Percentiles rank a stretch among this genome's conserved stretches.
Evolutionary conservation across 2,113 vertebrate species (phyloP).

Genomic region (Spea bombifrons): DNA sequence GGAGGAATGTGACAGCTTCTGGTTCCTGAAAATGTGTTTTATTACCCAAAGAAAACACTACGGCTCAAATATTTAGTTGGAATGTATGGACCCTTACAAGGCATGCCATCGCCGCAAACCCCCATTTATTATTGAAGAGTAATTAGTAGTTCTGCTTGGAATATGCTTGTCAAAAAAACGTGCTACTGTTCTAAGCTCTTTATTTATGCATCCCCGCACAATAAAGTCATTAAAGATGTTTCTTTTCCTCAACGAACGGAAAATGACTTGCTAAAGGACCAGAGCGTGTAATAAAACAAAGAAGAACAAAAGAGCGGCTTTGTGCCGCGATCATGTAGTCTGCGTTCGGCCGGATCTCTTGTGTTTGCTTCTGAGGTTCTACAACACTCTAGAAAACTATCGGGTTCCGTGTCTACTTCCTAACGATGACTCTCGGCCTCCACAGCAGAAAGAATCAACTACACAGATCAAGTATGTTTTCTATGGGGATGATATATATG

Average conservation of each 20-base stretch:
- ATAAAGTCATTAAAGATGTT: constrained; percentile 52
- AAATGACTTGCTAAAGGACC: constrained; percentile 43
- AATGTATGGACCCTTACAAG: constrained; percentile 52
- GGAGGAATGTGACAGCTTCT: constrained; percentile 50
- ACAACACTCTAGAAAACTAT: not conserved
- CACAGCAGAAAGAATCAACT: not conserved
- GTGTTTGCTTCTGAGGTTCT: constrained; percentile 5
- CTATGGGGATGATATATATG: not conserved
- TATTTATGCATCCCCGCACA: constrained; percentile 52
- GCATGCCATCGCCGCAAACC: constrained; percentile 40
- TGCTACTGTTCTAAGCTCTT: constrained; percentile 43
- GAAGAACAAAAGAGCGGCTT: constrained; percentile 36
- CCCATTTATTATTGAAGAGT: constrained; percentile 48
- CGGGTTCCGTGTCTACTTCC: constrained; percentile 5
- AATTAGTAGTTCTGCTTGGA: constrained; percentile 52
- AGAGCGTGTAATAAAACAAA: constrained; percentile 46
- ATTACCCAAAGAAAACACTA: constrained; percentile 52
- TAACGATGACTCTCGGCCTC: constrained; percentile 3
- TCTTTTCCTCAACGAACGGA: constrained; percentile 48
- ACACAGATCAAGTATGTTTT: not conserved
- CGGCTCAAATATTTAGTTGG: constrained; percentile 48
- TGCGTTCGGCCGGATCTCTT: not conserved
- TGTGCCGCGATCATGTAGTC: constrained; percentile 16
- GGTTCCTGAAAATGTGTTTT: constrained; percentile 50
- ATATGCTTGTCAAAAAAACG: constrained; percentile 48